Percentiles rank a stretch among this genome's conserved stretches.
These are phyloP conservation scores for Eriocheir sinensis DNA, from an alignment of 1,140 invertebrate genomes.

Conservation along the genomic window DNA sequence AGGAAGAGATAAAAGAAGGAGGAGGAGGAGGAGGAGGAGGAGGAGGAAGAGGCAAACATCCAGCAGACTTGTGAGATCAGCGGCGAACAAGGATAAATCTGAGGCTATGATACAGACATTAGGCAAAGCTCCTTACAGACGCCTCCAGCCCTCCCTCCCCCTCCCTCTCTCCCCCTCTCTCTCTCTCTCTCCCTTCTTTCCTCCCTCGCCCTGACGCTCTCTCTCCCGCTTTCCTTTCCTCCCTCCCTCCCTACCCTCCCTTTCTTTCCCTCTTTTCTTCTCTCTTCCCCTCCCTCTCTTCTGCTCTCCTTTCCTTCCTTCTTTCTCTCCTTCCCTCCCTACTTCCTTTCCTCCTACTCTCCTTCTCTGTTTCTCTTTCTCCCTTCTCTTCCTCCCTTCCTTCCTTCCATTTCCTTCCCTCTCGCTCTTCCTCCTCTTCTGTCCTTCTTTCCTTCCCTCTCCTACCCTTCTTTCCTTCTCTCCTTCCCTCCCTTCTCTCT, in stretches of 20 bases:
- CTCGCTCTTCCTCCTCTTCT: not conserved
- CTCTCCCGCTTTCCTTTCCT: not conserved
- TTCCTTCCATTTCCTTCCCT: not conserved
- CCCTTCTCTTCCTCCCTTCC: not conserved
- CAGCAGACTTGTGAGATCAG: constrained; percentile 55
- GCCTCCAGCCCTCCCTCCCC: constrained; percentile 20
- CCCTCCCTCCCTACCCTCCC: not conserved
- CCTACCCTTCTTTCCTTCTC: not conserved
- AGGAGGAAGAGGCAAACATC: constrained; percentile 48
- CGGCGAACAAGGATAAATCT: constrained; percentile 72
- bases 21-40: not conserved
- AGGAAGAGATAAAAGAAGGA: not conserved
- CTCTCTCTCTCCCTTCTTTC: constrained; percentile 31
- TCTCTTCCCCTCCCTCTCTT: not conserved
- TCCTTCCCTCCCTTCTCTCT: not conserved
- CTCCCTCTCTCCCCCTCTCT: not conserved
- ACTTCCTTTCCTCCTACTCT: not conserved
- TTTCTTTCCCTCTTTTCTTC: not conserved
- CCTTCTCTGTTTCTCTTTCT: not conserved
- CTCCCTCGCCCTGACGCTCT: constrained; percentile 41
- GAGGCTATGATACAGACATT: constrained; percentile 73
- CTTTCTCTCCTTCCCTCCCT: not conserved
- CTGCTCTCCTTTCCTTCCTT: not conserved
- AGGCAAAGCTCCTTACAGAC: constrained; percentile 65
- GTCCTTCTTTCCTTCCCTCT: not conserved